Conservation (phyloP, 2,797 vertebrate genomes). For the Acanthis flammea region DNA sequence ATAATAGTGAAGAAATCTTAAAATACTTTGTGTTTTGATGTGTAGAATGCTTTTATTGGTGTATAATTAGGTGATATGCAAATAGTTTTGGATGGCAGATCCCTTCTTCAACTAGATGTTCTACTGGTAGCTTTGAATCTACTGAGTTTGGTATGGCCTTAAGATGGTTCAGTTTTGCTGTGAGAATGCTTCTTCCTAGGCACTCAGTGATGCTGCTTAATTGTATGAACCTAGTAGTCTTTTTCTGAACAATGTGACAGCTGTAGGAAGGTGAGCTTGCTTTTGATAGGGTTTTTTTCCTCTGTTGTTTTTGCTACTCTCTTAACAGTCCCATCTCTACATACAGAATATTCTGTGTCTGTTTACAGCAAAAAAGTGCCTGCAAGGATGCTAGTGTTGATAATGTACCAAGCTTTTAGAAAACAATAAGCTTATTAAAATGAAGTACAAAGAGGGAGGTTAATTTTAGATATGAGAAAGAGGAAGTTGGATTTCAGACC, state of each 20-base stretch:
- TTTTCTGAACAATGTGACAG: neutral
- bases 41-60: neutral
- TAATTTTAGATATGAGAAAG: neutral
- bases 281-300: neutral
- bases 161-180: neutral
- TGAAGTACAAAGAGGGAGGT: neutral
- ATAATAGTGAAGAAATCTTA: neutral
- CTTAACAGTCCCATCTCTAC: neutral
- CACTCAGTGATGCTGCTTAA: neutral
- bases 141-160: neutral
- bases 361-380: neutral
- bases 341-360: neutral
- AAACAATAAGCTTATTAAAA: neutral
- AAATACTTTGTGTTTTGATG: neutral
- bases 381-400: neutral
- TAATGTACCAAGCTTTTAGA: neutral
- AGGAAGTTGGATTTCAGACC: neutral
- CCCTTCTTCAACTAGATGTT: neutral
- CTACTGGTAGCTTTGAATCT: neutral
- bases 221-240: neutral
- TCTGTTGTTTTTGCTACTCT: neutral
- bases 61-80: neutral
- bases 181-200: neutral
- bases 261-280: neutral
- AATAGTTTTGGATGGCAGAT: neutral